Evolutionary conservation across 1,140 invertebrate species (phyloP), one percentile per base, ranked within the genome.

Genomic region (Achroia grisella): DNA sequence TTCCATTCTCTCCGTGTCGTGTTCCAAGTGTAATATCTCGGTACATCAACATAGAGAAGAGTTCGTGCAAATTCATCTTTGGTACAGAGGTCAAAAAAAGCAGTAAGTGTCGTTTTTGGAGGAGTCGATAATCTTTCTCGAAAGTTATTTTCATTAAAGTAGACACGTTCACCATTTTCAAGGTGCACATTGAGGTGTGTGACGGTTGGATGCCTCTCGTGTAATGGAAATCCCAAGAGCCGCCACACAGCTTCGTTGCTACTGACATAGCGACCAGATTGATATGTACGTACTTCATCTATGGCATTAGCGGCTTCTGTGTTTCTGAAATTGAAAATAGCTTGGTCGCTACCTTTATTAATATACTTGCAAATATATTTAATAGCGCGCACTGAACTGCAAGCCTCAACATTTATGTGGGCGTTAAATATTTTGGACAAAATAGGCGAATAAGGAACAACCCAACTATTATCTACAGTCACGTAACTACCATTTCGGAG

Each of bases 241-340:
- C 57, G 62, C 72, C 80, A 86, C 23, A 62, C 66, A 23, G 74
- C 79, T 74, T 88, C 80, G 46, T 53, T 58, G 43, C 61, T 56
- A 35, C 73, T 77, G 9, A 87, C 66, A 66, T 87, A 87, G 17
- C 83, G 52, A 35, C 72, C 80, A 49, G 71, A 51, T 60, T 67
- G 62, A 51, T 41, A 65, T 9, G 48, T 61, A 35, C 44, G 52
- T 33, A 61, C 52, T 54, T 65, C 54, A 34, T 34, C 6, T 13
- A 34, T 8, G 28, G 28, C 5, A 29, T 29, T 29, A 6, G 28
- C 28, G 4, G 28, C 4, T 29, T 29, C 28, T 10, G 10, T 6
- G 28, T 29, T 29, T 10, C 28, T 29, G 28, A 29, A 29, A 29
- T 29, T 29, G 10, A 29, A 29, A 6, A 29, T 29, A 6, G 28